Base-by-base conservation (phyloP, 1,140 invertebrate genomes). In the Periplaneta americana region DNA sequence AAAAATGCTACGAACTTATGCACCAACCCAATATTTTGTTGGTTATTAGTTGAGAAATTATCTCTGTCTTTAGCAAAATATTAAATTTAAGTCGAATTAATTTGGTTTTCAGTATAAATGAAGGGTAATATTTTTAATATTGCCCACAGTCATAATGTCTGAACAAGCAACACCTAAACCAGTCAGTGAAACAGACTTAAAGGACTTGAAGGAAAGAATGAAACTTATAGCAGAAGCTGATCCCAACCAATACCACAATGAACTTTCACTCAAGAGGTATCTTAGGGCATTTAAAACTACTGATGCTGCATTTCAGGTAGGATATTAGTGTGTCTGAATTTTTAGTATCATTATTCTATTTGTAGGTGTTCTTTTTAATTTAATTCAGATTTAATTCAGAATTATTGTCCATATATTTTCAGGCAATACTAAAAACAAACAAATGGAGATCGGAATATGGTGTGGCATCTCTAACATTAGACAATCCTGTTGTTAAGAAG, bases 361-460 rank as follows among this genome's bases (percentile, higher is more conserved):
- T 34, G 4, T 77, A 77, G 17, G 57, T 66, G 17, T 17, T 66
- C n/a, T 66, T 75, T 75, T 75, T 9, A 75, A 31, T 28, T 75
- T 75, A 11, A 13, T 11, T 75, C 74, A 75, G 22, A 75, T 75
- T 75, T 75, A 31, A 75, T 75, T 28, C n/a, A 57, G 15, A 17
- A 57, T 28, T 57, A 17, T 28, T 57, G 48, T 57, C 15, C n/a
- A n/a, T n/a, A n/a, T 18, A 22, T 85, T 88, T 89, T 36, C 82
- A 94, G 93, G 92, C 92, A 79, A 91, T 95, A 83, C 85, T 95
- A 74, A 95, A 95, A 89, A 94, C 93, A 76, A 95, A 95, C 86
- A 94, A 94, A 87, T 95, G 94, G 94, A 90, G 93, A 82, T 89
- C 89, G 74, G 92, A 94, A 83, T 95, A 94, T 89, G 92, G 92